Evolutionary conservation across 2,888 invertebrate genomes (phyloP), one percentile per base, ranked within the genome.

Genomic region (Stictocephala bisonia): DNA sequence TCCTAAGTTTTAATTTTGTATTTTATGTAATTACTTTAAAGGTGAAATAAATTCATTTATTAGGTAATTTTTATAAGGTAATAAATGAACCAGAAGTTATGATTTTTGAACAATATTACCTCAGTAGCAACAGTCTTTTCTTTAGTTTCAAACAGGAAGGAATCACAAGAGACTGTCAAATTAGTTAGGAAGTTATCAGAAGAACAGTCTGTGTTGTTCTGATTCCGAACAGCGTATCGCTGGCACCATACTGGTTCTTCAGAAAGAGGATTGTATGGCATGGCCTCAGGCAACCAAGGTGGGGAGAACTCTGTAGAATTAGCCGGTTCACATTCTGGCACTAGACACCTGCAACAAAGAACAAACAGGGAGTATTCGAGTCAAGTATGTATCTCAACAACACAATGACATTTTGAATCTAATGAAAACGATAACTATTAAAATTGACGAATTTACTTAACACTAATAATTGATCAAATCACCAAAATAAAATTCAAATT

Each of bases 61-160:
- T n/a, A n/a, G n/a, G n/a, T n/a, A n/a, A n/a, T n/a, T n/a, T n/a
- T n/a, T n/a, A n/a, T n/a, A n/a, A n/a, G n/a, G 44, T 1, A 9
- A 35, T 20, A 50, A 24, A 41, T 26, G 11, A 29, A 20, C 4
- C 18, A 6, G n/a, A 20, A 15, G 15, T 53, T 11, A 9, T 56
- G 11, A 18, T 53, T 15, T 7, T 22, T 22, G 26, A 13, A 56
- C 15, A 40, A 70, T 85, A 87, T 87, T 79, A 91, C 91, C 86
- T 91, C 90, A 79, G 88, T 90, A 0, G 87, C 87, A 77, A 91
- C 88, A 58, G 91, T 90, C 66, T 87, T 84, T 80, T 88, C 86
- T 79, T 81, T 80, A 11, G 87, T 84, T 77, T 88, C 88, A 80
- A 79, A 80, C 11, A 80, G 75, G 71, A 77, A 80, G 13, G 66